Base-by-base conservation (phyloP, 2,113 vertebrate genomes). In the Gymnocephalus cernua region DNA sequence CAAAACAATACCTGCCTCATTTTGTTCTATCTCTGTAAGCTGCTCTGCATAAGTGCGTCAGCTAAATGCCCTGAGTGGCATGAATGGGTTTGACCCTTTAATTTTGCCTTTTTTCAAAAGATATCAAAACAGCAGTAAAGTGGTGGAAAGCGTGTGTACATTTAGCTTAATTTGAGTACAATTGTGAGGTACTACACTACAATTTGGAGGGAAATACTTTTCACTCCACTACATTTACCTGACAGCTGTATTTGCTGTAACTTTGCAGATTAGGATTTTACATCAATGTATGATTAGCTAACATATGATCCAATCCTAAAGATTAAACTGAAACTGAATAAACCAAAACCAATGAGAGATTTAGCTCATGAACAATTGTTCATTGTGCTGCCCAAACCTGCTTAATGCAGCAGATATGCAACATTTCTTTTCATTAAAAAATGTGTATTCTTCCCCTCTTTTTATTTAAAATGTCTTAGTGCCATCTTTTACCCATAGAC, bases 1-100 rank as follows among this genome's bases (percentile, higher is more conserved):
- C 32, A 79, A 76, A 85, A 76, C 86, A 87, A 74, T 53, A 23
- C 58, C 51, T 64, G 54, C 27, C n/a, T 72, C 21, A 47, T 47
- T 82, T 38, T 81, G 56, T 74, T 56, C 69, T 53, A 1, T 16
- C 35, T 44, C 8, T 75, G 32, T 7, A 35, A 45, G 32, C 7
- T 68, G 25, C 44, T 64, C 25, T 53, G 21, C 27, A 61, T 54
- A n/a, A 7, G 19, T 74, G 27, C 0, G 8, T 79, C 47, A 67
- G 62, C 15, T 23, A 19, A 57, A 51, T 27, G 27, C 15, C 25
- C 10, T 0, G 4, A 35, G 29, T 38, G 7, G 29, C 15, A 67
- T 3, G 3, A 41, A 25, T 51, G 13, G 5, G 2, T 35, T 38
- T 62, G 19, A n/a, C 61, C 44, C 1, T 11, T 64, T 0, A 15